Evolutionary conservation across 2,797 vertebrate species (phyloP), one percentile per base, ranked within the genome.

Genomic region (Capromys pilorides): DNA sequence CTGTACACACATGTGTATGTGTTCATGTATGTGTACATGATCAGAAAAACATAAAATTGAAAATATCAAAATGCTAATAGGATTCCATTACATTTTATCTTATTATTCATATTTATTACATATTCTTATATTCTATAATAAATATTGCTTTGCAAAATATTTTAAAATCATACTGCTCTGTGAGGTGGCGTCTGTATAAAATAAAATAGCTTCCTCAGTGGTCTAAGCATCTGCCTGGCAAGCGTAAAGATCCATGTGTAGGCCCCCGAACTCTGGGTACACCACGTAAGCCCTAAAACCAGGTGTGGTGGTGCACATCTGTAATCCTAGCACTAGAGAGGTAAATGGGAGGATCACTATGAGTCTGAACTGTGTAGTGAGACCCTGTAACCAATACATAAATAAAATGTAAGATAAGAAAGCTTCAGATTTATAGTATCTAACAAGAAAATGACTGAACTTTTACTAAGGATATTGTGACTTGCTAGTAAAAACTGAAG

Each of bases 161-260:
- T 92, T 90, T 89, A 24, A 94, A 96, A 93, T 81, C 82, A 93
- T 13, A 93, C 18, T 88, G 26, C 69, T 93, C 67, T 57, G 71
- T 80, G 57, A 95, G 12, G 54, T 45, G 13, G 4, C 57, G 51
- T 96, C 61, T 96, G 14, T 36, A 84, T 80, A 94, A 45, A 91
- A 95, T 26, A 92, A 14, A 88, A 57, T 14, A 57, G 51, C 51
- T 54, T 57, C 54, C 18, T 57, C 14, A 57, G 16, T 16, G 54
- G 16, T 57, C 54, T 57, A 57, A 57, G 54, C 14, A 5, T 14
- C 54, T 57, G 54, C 14, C 54, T 18, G 54, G 54, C 14, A 57
- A 57, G 16, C 5, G 14, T 14, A 57, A 57, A 14, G 5, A 57
- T 14, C 54, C 4, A 14, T 2, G 54, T 57, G 16, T 57, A 57